Base-by-base conservation (phyloP, 2,797 vertebrate genomes). In the Peromyscus melanophrys region DNA sequence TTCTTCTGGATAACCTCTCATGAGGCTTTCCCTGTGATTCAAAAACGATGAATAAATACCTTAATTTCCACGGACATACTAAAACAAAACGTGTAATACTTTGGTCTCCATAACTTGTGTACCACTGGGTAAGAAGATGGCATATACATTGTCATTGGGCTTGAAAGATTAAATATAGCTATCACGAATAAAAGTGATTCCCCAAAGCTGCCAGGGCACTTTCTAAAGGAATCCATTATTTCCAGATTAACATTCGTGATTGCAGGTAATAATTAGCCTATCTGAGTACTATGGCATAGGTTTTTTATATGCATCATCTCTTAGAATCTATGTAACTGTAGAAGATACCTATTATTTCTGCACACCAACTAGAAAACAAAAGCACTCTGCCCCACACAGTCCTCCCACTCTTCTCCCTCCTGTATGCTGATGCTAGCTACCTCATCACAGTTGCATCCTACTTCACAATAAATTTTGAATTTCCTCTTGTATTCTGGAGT, bases 61-160 rank as follows among this genome's bases (percentile, higher is more conserved):
- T 88, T 82, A 84, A 87, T 89, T 52, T 67, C 80, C 6, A 73
- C 6, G 5, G 14, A 65, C 29, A 92, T 40, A 43, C 3, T 40
- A 75, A 55, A 92, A 77, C 80, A 65, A 88, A 94, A 97, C 88
- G 80, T 65, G 71, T 7, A 85, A n/a, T 69, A 13, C 27, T 94
- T 37, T 63, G 9, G 9, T 59, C 0, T 86, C 65, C 90, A 55
- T 78, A 8, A 67, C 37, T 67, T 92, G 43, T 49, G 9, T 55
- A 55, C 1, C 43, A 77, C 27, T 76, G 71, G 6, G 46, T 46
- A 61, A 73, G 55, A 16, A 94, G 1, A 31, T 31, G 82, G 9
- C 37, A 0, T 82, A 21, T 49, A 7, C 16, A 57, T 69, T 88
- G 63, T 23, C 77, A 67, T 86, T 37, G 52, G 5, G 49, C 2